Base-by-base conservation (phyloP, 2,113 vertebrate species). In the Nothobranchius kuhntae region DNA sequence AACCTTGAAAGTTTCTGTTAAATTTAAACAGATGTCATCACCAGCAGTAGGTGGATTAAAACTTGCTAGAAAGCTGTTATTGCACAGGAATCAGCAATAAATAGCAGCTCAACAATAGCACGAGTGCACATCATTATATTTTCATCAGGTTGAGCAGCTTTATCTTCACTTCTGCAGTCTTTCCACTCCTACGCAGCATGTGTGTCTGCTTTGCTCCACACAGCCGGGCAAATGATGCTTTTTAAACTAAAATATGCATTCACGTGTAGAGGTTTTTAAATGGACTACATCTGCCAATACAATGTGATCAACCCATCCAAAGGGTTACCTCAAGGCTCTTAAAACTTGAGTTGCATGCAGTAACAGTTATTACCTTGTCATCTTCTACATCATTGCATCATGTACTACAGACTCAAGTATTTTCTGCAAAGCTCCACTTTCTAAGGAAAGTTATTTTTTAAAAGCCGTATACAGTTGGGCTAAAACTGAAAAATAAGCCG, bases 71-170 rank as follows among this genome's bases (percentile, higher is more conserved):
- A 51, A n/a, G 47, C 47, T 48, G 14, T 48, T n/a, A 15, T 48
- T 48, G 47, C 47, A n/a, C 9, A 21, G 48, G 48, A 51, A 51
- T 51, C 48, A 10, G 48, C 48, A 21, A 14, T 21, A 51, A 51
- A 51, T 51, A 51, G 48, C 48, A 51, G 48, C 48, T 21, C n/a
- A 50, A 50, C 47, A 21, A n/a, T 21, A 51, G 48, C 48, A 10
- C 21, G n/a, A 51, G 48, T 51, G 48, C 10, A 9, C 48, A 51
- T 51, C 48, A 51, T 51, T 51, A 51, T 51, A 51, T 51, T 51
- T n/a, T 51, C n/a, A 17, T 51, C 48, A 51, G 48, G 14, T 51
- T 21, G 48, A 51, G 21, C n/a, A 51, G 48, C 48, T 51, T 51
- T 21, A 51, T 51, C 48, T 21, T 51, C 48, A 21, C 48, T 51